Conservation (phyloP, 2,113 vertebrate species). For the Neolamprologus hecqui region DNA sequence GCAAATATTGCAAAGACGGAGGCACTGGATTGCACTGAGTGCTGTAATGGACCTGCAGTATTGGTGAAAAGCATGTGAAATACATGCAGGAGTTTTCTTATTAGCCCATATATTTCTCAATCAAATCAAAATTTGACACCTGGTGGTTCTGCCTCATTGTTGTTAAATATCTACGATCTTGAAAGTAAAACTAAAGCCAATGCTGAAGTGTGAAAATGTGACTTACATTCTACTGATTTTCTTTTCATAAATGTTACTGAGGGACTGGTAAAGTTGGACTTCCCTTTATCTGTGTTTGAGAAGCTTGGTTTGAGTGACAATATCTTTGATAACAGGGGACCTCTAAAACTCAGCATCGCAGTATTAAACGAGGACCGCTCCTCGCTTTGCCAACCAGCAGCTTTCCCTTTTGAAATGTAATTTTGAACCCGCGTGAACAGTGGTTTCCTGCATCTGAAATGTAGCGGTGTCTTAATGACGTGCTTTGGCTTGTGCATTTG, state of each 20-base stretch:
- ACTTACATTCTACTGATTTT: background rate
- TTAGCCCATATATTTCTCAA: background rate
- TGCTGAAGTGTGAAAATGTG: background rate
- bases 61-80: background rate
- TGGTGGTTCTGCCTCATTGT: background rate
- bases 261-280: background rate
- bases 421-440: background rate
- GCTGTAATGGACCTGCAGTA: background rate
- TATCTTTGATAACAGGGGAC: constrained; percentile 13
- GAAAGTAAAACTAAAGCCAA: background rate
- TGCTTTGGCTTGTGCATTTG: constrained; percentile 6
- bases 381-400: constrained; percentile 11
- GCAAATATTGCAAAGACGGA: background rate
- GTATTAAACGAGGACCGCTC: background rate
- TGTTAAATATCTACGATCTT: background rate
- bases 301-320: constrained; percentile 4
- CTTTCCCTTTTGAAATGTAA: constrained; percentile 6
- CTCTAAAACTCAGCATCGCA: background rate
- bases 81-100: background rate
- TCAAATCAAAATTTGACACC: background rate
- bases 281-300: background rate
- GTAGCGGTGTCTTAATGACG: constrained; percentile 24
- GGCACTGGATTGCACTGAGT: background rate
- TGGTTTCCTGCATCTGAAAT: background rate
- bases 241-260: background rate